Evolutionary conservation across 2,797 vertebrate genomes (phyloP), one percentile per base, ranked within the genome.

Genomic region (Rhincodon typus): DNA sequence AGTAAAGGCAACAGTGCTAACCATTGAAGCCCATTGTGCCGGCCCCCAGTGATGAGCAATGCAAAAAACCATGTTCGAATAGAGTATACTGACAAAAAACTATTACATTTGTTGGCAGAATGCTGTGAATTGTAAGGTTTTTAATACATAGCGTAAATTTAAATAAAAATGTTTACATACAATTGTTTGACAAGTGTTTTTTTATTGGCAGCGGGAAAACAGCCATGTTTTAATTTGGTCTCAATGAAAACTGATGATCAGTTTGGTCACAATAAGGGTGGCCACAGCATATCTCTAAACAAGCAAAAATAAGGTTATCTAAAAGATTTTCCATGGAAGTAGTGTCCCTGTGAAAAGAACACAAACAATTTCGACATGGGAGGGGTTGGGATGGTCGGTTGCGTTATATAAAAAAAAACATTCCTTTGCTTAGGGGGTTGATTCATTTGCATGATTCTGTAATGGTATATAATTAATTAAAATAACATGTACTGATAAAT

Each of bases 401-500:
- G 72, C 25, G 34, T 42, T 93, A 3, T 25, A 7, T 25, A 13
- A 67, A 69, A 57, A 69, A 69, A 91, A n/a, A n/a, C n/a, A 69
- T 93, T 93, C 21, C 66, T 12, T 93, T 93, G 90, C 62, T 69
- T 93, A 42, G 66, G 23, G 90, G 66, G 21, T 69, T 69, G 90
- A 42, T 69, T 91, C 62, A 62, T 19, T 91, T 67, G 34, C 19
- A 23, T 69, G n/a, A 69, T 93, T 69, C 34, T 69, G 90, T 67
- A 69, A 42, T 3, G 23, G 42, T 93, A 69, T 69, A 69, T 93
- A 93, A 93, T 91, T 38, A 91, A 91, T 93, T 69, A 93, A 69
- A 93, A 93, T 67, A 93, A 69, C 38, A 19, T 8, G 23, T 23
- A 21, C 90, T 69, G 90, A 93, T 93, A 93, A 69, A 69, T 57